Conservation (phyloP, 2,113 vertebrate species). For the Australoheros scitulus region DNA sequence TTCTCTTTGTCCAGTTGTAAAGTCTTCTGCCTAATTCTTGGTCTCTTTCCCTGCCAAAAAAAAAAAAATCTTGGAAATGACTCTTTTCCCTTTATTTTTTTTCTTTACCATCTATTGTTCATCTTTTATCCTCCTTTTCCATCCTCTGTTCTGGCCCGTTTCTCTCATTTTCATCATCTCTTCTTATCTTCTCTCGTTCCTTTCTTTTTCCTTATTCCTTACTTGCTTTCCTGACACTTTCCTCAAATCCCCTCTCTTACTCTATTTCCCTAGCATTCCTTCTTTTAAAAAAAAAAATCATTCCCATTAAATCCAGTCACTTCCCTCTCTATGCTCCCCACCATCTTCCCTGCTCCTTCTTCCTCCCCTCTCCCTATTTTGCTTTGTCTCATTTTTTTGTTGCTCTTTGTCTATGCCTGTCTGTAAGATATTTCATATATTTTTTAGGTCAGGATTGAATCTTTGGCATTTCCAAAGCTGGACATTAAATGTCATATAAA, state of each 20-base stretch:
- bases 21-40: too few species aligned
- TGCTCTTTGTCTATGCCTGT: not conserved
- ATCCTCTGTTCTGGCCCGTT: not conserved
- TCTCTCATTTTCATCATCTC: not conserved
- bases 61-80: too few species aligned
- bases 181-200: not conserved
- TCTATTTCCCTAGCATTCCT: not conserved
- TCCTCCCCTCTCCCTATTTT: not conserved
- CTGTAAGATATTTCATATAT: not conserved
- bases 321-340: not conserved
- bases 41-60: too few species aligned
- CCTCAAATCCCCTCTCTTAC: not conserved
- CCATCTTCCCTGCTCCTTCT: not conserved
- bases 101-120: not conserved
- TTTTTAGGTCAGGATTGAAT: not conserved
- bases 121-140: not conserved
- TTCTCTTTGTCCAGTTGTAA: too few species aligned
- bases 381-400: accelerated
- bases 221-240: not conserved
- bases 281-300: not conserved
- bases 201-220: not conserved
- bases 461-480: not conserved
- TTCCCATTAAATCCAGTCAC: not conserved
- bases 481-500: not conserved
- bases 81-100: not conserved